Percentiles rank a stretch among this genome's conserved stretches.
phyloP scores from a whole-genome alignment of 2,888 invertebrate genomes.

The Phragmatobia fuliginosa region DNA sequence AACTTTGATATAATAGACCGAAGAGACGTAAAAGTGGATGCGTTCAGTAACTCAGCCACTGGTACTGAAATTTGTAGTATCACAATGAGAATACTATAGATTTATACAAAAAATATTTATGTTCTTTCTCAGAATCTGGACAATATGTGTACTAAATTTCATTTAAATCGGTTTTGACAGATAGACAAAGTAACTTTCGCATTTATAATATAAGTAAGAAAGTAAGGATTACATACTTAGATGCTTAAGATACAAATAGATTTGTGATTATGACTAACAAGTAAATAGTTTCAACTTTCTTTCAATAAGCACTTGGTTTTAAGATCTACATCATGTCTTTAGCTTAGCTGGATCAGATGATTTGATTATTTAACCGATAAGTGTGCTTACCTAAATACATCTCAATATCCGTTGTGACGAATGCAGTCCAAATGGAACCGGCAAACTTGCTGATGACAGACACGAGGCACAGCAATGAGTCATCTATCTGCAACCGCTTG shows the following conservation, averaged over 20 bases:
- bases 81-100: background rate
- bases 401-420: constrained; percentile 74
- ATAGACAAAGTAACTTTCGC: no score
- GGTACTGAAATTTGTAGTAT: constrained; percentile 64
- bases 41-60: constrained; percentile 73
- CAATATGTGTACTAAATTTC: no score
- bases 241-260: background rate
- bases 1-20: constrained; percentile 80
- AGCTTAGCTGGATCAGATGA: background rate
- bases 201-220: no score
- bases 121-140: no score
- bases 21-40: constrained; percentile 78
- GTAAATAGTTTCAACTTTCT: background rate
- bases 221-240: no score
- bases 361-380: background rate
- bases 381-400: constrained; percentile 74
- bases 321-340: no score
- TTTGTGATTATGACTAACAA: background rate
- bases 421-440: constrained; percentile 79
- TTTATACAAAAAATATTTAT: no score
- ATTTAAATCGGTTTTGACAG: no score
- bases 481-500: constrained; percentile 73
- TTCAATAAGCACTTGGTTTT: background rate
- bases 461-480: constrained; percentile 75
- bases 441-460: constrained; percentile 77